These are phyloP conservation scores for Teinopalpus imperialis DNA, from an alignment of 2,888 invertebrate genomes.

Conservation along the genomic window DNA sequence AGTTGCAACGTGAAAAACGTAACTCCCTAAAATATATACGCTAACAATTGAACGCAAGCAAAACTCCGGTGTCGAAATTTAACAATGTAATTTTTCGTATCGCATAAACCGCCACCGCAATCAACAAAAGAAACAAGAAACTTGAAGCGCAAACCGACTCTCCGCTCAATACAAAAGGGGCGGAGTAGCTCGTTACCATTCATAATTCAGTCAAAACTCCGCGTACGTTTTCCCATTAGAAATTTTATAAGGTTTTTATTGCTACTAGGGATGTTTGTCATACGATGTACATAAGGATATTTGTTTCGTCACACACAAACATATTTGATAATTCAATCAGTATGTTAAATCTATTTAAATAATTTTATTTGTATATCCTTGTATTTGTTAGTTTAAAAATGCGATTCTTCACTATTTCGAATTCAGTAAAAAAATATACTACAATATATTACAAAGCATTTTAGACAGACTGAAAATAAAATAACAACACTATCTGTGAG, in stretches of 20 bases:
- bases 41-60: slow-evolving; percentile 15
- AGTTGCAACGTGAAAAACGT: no score
- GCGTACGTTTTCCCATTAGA: slow-evolving; percentile 79
- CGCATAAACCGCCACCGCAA: slow-evolving; percentile 56
- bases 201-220: slow-evolving; percentile 78
- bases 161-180: slow-evolving; percentile 43
- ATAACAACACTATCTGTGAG: no score
- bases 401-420: no score
- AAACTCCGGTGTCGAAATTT: slow-evolving; percentile 38
- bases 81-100: slow-evolving; percentile 67
- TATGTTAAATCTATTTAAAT: no score
- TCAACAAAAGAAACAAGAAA: slow-evolving; percentile 75
- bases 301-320: not conserved
- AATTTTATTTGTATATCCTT: no score
- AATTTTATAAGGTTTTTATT: slow-evolving; percentile 81
- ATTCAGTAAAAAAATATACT: no score
- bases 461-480: no score
- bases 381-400: no score
- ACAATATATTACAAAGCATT: no score
- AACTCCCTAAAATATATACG: slow-evolving; percentile 4
- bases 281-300: not conserved
- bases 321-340: no score
- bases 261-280: slow-evolving; percentile 34
- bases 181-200: slow-evolving; percentile 73
- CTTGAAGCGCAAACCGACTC: slow-evolving; percentile 47